Conservation (phyloP, 2,797 vertebrate genomes). For the Paratrypauchen microcephalus region DNA sequence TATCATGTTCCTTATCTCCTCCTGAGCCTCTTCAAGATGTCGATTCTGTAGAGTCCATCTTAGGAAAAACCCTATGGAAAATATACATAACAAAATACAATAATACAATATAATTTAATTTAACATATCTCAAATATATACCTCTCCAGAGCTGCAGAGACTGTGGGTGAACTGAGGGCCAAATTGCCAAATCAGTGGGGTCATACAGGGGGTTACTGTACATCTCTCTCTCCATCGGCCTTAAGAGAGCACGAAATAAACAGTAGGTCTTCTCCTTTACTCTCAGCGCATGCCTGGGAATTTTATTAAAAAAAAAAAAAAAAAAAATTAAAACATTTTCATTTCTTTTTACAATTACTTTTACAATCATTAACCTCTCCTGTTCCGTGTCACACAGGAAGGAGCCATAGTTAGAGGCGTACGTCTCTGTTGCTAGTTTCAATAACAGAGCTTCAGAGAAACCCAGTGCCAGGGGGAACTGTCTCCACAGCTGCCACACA, state of each 20-base stretch:
- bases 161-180: constrained; percentile 90
- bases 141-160: constrained; percentile 87
- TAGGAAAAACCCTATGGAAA: constrained; percentile 82
- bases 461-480: constrained; percentile 86
- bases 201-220: constrained; percentile 82
- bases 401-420: constrained; percentile 85
- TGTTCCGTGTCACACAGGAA: constrained; percentile 87
- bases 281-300: constrained; percentile 72
- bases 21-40: constrained; percentile 77
- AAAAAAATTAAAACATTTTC: not conserved
- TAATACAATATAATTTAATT: constrained; percentile 1
- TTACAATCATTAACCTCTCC: constrained; percentile 75
- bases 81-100: not conserved
- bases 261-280: constrained; percentile 84
- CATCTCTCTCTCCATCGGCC: constrained; percentile 54
- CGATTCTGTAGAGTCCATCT: constrained; percentile 76
- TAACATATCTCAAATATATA: constrained; percentile 53
- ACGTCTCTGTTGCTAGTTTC: constrained; percentile 80
- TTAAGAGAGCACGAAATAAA: constrained; percentile 81
- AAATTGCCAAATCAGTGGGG: constrained; percentile 79
- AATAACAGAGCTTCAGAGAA: constrained; percentile 85
- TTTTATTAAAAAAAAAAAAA: not conserved
- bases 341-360: not conserved
- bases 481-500: constrained; percentile 85
- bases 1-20: constrained; percentile 73